Evolutionary conservation across 2,888 invertebrate species (phyloP).

Genomic region (Lasioglossum figueresi): DNA sequence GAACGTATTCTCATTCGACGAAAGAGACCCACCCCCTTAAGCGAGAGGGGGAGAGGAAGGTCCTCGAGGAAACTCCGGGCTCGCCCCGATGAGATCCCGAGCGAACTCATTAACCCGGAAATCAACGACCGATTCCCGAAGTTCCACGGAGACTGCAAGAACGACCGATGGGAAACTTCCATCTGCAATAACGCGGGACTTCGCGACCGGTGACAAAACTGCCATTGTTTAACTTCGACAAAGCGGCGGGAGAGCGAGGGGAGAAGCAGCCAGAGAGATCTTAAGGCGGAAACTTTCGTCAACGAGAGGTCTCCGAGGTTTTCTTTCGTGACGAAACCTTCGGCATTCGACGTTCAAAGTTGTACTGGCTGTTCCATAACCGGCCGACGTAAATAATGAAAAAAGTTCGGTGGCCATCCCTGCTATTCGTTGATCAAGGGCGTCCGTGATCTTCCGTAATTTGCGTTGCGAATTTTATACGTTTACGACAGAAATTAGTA

Average conservation of each 20-base stretch:
- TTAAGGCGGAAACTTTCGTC: slow-evolving; percentile 42
- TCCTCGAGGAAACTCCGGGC: slow-evolving; percentile 21
- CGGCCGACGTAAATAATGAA: slow-evolving; percentile 4
- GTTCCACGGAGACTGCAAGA: slow-evolving; percentile 43
- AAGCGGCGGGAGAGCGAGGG: slow-evolving; percentile 40
- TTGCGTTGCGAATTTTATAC: background rate
- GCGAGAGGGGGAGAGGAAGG: background rate
- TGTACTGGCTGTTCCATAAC: background rate
- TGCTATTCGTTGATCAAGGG: background rate
- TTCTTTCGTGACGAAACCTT: slow-evolving; percentile 25
- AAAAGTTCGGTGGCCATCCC: background rate
- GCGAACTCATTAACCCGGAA: slow-evolving; percentile 67
- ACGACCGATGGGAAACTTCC: slow-evolving; percentile 69
- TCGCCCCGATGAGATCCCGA: slow-evolving; percentile 34
- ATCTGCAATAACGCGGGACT: slow-evolving; percentile 67
- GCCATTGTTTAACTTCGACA: slow-evolving; percentile 73
- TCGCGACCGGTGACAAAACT: slow-evolving; percentile 68
- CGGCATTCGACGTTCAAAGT: background rate
- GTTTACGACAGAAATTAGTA: too few relatives aligned
- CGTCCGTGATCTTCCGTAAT: background rate
- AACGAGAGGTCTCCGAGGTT: slow-evolving; percentile 27
- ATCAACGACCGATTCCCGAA: slow-evolving; percentile 68
- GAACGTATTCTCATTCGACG: slow-evolving; percentile 54
- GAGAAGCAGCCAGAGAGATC: slow-evolving; percentile 2
- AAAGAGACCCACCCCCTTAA: background rate